Base-by-base conservation (phyloP, 2,888 invertebrate genomes). In the Drosophila bunnanda region DNA sequence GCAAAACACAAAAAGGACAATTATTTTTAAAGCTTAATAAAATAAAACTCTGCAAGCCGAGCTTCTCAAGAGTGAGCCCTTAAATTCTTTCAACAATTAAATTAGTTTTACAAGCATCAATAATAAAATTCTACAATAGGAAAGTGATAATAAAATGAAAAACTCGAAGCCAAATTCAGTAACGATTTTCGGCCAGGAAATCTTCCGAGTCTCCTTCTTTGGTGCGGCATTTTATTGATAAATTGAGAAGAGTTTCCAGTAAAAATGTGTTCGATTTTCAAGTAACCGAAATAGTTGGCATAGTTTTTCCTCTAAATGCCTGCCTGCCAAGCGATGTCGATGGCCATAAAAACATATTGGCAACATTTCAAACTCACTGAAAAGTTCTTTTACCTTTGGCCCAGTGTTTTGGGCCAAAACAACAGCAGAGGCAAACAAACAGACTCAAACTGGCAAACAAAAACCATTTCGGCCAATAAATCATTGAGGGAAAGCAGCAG, bases 371-470 rank as follows among this genome's bases (percentile, higher is more conserved):
- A 80, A 69, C 55, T 59, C 59, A 50, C 20, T 52, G 32, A 48
- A 72, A 79, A 84, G 89, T 82, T 89, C 89, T 79, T 79, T 88
- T 85, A 89, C 82, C 88, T 88, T 89, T 82, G 88, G 88, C 88
- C 82, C 79, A 84, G 67, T 87, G 76, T 55, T 55, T 39, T 43
- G 54, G 55, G 39, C 73, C 61, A 73, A 69, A 82, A 57, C 77
- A 77, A 67, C 57, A 62, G 38, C 57, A 10, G 65, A 64, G 50
- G 36, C 71, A 85, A 64, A 70, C 67, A 71, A 55, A 67, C 66
- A 43, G 34, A 67, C 32, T 36, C n/a, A 12, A 52, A 56, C 41
- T 68, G 58, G 52, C 76, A 88, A 65, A 65, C 55, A 80, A 80
- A 80, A 61, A 82, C 68, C 82, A 85, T 80, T 76, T 58, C 41